Conservation (phyloP, 2,797 vertebrate genomes). For the Sebastes trivittatus region DNA sequence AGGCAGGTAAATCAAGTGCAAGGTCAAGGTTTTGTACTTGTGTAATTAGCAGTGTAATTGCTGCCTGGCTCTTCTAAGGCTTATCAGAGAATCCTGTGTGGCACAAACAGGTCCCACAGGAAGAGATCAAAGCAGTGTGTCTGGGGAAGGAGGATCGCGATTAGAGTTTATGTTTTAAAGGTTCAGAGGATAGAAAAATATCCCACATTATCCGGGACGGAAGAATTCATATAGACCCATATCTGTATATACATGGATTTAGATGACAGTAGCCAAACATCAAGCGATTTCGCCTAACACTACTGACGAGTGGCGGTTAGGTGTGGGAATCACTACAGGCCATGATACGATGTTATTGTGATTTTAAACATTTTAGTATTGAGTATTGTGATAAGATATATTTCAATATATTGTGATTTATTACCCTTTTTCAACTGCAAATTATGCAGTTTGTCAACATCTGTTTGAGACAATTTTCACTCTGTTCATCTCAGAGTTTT, state of each 20-base stretch:
- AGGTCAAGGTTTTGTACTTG: constrained; percentile 63
- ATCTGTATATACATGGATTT: background rate
- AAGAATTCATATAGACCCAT: constrained; percentile 15
- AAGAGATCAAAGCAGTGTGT: constrained; percentile 67
- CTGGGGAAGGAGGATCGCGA: constrained; percentile 50
- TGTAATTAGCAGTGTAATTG: constrained; percentile 72
- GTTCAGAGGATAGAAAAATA: constrained; percentile 54
- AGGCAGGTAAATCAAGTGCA: constrained; percentile 47
- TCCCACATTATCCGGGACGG: background rate
- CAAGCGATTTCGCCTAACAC: background rate
- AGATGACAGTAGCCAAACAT: background rate
- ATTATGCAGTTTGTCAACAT: no score
- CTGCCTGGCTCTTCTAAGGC: constrained; percentile 45
- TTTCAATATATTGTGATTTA: no score
- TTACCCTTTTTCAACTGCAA: no score
- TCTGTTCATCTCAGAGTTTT: no score
- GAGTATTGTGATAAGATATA: no score
- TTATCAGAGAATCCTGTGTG: constrained; percentile 61
- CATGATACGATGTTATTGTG: no score
- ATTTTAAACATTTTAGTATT: no score
- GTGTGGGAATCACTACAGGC: no score
- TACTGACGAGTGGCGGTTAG: background rate
- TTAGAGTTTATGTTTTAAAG: constrained; percentile 60
- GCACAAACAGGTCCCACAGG: constrained; percentile 67
- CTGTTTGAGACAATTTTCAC: no score